A percentile compares a stretch with the other conserved stretches of the same genome.
Conservation (phyloP, 2,797 vertebrate species). For the Glossophaga mutica region DNA sequence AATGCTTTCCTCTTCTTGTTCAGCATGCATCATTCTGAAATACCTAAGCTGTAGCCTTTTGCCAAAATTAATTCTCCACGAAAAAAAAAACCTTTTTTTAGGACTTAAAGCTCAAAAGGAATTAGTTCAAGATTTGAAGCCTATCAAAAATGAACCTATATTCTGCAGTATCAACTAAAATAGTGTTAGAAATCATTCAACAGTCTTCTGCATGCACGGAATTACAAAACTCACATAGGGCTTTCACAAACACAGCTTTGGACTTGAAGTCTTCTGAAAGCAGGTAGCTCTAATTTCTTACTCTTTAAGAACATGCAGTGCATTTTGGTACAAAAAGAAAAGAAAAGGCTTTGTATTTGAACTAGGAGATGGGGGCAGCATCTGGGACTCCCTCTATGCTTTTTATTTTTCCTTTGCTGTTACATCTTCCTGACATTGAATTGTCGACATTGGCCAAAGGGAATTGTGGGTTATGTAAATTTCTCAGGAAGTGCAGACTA, state of each 20-base stretch:
- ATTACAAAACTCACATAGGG: not conserved
- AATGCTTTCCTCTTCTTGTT: not conserved
- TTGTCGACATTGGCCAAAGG: not conserved
- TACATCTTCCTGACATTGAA: not conserved
- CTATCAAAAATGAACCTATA: conserved; percentile 16
- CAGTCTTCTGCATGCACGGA: not conserved
- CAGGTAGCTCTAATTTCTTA: not conserved
- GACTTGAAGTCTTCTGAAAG: not conserved
- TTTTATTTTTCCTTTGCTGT: not conserved
- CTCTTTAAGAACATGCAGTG: not conserved
- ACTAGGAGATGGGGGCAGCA: not conserved
- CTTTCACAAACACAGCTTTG: not conserved
- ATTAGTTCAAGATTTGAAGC: conserved; percentile 18
- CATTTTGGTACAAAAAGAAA: not conserved
- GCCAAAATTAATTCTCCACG: conserved; percentile 29
- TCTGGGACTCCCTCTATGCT: not conserved
- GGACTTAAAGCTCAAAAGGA: not conserved
- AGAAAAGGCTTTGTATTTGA: not conserved
- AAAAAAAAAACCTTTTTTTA: not conserved
- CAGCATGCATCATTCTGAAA: not conserved
- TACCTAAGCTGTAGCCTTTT: not conserved
- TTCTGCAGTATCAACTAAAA: conserved; percentile 15
- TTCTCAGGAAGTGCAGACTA: not conserved
- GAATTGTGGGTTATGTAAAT: not conserved
- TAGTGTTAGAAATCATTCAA: not conserved